These are phyloP conservation scores for Eumerus sabulonum DNA, from an alignment of 2,888 invertebrate genomes.

Conservation along the genomic window DNA sequence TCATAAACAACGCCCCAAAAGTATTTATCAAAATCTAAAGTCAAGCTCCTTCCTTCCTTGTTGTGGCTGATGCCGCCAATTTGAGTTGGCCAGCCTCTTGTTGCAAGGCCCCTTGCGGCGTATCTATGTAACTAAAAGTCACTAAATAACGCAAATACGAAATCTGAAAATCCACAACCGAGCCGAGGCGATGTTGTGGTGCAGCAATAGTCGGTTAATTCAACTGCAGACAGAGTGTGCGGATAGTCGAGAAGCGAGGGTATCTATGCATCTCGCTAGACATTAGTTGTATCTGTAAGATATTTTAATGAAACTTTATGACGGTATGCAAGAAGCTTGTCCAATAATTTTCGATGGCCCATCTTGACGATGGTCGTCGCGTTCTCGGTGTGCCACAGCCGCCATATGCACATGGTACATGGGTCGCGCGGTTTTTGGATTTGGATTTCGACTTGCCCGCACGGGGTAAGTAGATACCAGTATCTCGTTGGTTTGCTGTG, in stretches of 20 bases:
- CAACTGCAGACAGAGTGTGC: conserved; percentile 12
- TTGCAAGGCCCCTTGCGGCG: conserved; percentile 34
- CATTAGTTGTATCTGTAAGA: conserved; percentile 60
- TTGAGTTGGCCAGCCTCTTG: conserved; percentile 23
- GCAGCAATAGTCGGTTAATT: too few species aligned
- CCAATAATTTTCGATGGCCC: conserved; percentile 62
- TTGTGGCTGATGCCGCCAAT: background rate
- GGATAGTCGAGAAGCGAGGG: conserved; percentile 53
- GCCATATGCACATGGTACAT: too few species aligned
- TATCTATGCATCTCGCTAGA: conserved; percentile 31
- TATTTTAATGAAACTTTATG: conserved; percentile 69
- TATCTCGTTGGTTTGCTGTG: conserved; percentile 13
- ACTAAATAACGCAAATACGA: conserved; percentile 27
- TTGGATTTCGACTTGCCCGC: conserved; percentile 1
- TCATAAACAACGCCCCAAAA: conserved; percentile 48
- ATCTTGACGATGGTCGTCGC: conserved; percentile 19
- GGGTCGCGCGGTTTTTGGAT: too few species aligned
- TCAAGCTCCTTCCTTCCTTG: conserved; percentile 14
- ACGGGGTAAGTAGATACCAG: conserved; percentile 2
- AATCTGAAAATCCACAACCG: too few species aligned
- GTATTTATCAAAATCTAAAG: conserved; percentile 28
- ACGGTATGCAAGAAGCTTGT: conserved; percentile 66
- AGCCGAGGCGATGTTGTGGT: too few species aligned
- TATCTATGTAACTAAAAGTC: conserved; percentile 37
- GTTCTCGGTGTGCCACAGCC: too few species aligned